Evolutionary conservation across 2,113 vertebrate species (phyloP).

Genomic region (Python bivittatus): DNA sequence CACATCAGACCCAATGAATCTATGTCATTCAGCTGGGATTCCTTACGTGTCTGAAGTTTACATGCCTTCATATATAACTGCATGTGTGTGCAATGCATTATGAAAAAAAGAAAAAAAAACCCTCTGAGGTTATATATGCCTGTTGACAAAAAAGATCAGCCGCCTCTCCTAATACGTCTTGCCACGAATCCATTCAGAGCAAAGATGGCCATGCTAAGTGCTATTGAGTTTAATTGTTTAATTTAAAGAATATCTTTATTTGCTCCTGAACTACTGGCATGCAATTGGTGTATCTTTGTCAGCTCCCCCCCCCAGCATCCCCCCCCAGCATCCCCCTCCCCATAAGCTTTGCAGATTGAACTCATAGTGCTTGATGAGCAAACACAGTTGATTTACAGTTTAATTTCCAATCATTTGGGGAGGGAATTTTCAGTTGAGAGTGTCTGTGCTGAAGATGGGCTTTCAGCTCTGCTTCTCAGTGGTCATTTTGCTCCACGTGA

Average conservation of each 20-base stretch:
- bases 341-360: background rate
- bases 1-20: background rate
- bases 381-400: conserved; percentile 4
- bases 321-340: background rate
- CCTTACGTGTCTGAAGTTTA: background rate
- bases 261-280: background rate
- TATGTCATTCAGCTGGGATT: background rate
- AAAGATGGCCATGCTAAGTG: accelerated
- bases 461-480: background rate
- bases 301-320: background rate
- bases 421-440: background rate
- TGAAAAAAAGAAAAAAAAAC: background rate
- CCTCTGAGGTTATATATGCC: background rate
- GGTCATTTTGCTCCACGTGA: background rate
- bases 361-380: background rate
- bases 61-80: background rate
- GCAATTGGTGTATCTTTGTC: background rate
- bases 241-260: conserved; percentile 22
- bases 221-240: background rate
- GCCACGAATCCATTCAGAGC: background rate
- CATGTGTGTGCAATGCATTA: background rate
- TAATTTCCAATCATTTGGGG: background rate
- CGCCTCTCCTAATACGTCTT: accelerated
- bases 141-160: background rate
- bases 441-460: background rate